Base-by-base conservation (phyloP, 2,888 invertebrate species). In the Lithophane leautieri region DNA sequence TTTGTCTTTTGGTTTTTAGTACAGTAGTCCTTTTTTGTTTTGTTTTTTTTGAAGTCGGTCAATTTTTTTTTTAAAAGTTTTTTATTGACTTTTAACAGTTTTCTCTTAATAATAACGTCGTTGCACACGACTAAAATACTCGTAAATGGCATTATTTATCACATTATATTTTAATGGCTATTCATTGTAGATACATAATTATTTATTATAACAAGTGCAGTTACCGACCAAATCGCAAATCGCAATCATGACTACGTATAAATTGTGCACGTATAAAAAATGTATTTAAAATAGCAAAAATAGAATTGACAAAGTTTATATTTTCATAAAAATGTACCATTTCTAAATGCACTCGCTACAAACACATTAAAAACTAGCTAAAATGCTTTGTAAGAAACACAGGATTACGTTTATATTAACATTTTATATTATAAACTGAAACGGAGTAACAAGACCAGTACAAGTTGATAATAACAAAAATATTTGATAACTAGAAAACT, bases 71-170 rank as follows among this genome's bases (percentile, higher is more conserved):
- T n/a, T n/a, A n/a, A n/a, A n/a, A n/a, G n/a, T n/a, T n/a, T n/a
- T n/a, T 82, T 91, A 90, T 90, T 89, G 82, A 87, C 87, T 78
- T 79, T 88, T 82, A 82, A 84, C 86, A 85, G 71, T 83, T 88
- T 84, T 86, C 42, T 79, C 86, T 86, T 88, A 86, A 86, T 86
- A 79, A 81, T 84, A 86, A 86, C 63, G 85, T 85, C 89, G 90
- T 86, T 77, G 62, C 82, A 85, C 86, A 91, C 88, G 90, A 88
- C 87, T 90, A 91, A 86, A 95, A 94, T 94, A 94, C 93, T 95
- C 89, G 88, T 91, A 92, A 93, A 95, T 95, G 95, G 95, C 95
- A 91, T 91, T 90, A 89, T 91, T 89, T 95, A 95, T 95, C 95
- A 95, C 95, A 94, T 90, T 89, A 86, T 78, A 89, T 73, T 84